Base-by-base conservation (phyloP, 2,888 invertebrate genomes). In the Congeria kusceri region DNA sequence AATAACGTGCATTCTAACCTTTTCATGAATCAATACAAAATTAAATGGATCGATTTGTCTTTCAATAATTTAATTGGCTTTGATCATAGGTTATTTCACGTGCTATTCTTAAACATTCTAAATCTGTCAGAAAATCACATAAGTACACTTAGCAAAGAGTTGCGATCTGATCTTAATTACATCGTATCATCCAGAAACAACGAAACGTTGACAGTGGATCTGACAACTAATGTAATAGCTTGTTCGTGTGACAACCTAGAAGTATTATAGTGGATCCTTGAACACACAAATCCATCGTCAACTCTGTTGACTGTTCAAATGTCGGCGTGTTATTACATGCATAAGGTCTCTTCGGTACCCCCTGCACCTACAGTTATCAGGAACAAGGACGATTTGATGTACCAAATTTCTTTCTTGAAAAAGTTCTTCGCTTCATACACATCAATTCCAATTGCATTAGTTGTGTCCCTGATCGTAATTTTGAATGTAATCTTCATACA, bases 231-330 rank as follows among this genome's bases (percentile, higher is more conserved):
- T n/a, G n/a, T n/a, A n/a, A n/a, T n/a, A n/a, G n/a, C n/a, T n/a
- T n/a, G n/a, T n/a, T n/a, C n/a, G n/a, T n/a, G n/a, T n/a, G n/a
- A n/a, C n/a, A n/a, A n/a, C n/a, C n/a, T n/a, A n/a, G n/a, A n/a
- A 47, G 71, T 77, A 25, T 46, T 77, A 5, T 15, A 49, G 39
- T 77, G 77, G 77, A 28, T 63, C 7, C 39, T 20, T 25, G 29
- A 56, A 15, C 32, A 67, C 0, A 20, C 20, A 3, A n/a, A 46
- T 7, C 44, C 29, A 18, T 13, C 7, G 15, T 20, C 39, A 18
- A 44, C 39, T 3, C 3, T 5, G 3, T 27, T 58, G n/a, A n/a
- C n/a, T n/a, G n/a, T n/a, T n/a, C n/a, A n/a, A n/a, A n/a, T n/a
- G n/a, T n/a, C n/a, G n/a, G n/a, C n/a, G n/a, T n/a, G n/a, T n/a